Evolutionary conservation across 2,113 vertebrate species (phyloP).

Genomic region (Vombatus ursinus): DNA sequence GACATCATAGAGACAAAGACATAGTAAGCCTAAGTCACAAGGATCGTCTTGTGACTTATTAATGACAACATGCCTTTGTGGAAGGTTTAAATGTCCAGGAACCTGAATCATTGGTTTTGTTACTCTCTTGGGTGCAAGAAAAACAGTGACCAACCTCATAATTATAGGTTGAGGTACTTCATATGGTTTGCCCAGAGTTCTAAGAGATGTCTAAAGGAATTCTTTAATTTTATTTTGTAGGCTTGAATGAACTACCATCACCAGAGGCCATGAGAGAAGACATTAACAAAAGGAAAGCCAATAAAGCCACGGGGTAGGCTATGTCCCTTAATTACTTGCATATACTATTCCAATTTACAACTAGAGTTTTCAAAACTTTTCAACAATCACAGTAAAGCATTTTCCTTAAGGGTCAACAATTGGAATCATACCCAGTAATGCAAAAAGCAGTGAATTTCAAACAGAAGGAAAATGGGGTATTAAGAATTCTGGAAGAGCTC

Average conservation of each 20-base stretch:
- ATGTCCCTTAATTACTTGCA: not conserved
- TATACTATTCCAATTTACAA: too few species aligned
- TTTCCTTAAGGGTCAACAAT: not conserved
- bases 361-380: too few species aligned
- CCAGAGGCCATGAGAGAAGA: slow-evolving; percentile 76
- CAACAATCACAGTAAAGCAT: not conserved
- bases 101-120: not conserved
- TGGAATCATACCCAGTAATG: too few species aligned
- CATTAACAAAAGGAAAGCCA: slow-evolving; percentile 75
- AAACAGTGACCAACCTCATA: not conserved
- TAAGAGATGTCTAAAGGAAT: fast-evolving
- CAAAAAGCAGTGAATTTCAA: not conserved
- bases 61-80: not conserved
- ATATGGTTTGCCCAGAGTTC: too few species aligned
- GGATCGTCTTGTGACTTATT: not conserved
- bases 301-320: slow-evolving; percentile 71
- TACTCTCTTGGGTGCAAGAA: not conserved
- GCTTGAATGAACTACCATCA: slow-evolving; percentile 75
- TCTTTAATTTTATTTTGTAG: slow-evolving; percentile 60
- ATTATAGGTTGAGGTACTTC: too few species aligned
- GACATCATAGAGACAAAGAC: not conserved
- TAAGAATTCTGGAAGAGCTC: not conserved
- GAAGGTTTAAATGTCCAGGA: not conserved
- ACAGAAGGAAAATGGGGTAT: not conserved
- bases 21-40: not conserved